These are phyloP conservation scores for Theretra japonica DNA, from an alignment of 2,888 invertebrate species.

Conservation along the genomic window DNA sequence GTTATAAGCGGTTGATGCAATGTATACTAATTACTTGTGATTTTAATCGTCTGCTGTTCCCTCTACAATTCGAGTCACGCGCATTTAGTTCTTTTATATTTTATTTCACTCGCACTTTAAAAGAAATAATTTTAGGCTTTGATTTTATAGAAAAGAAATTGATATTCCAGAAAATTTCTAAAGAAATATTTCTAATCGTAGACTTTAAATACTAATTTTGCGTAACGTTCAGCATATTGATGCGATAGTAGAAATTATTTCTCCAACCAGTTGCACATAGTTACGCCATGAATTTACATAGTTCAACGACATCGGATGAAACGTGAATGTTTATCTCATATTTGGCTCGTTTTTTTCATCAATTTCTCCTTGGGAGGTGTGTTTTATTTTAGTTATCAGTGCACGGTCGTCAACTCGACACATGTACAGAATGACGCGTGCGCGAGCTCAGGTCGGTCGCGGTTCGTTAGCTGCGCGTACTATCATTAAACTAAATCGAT, in stretches of 20 bases:
- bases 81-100: not conserved
- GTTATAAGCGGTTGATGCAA: constrained; percentile 14
- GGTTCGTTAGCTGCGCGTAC: constrained; percentile 68
- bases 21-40: constrained; percentile 13
- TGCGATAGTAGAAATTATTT: not conserved
- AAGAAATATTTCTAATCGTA: not conserved
- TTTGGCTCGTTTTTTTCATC: constrained; percentile 48
- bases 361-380: constrained; percentile 68
- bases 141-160: not conserved
- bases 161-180: not conserved
- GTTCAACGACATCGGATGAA: constrained; percentile 24
- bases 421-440: constrained; percentile 62
- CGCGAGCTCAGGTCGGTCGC: constrained; percentile 70
- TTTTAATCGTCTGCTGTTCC: constrained; percentile 5
- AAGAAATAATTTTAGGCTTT: not conserved
- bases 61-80: not conserved
- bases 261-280: constrained; percentile 4
- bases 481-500: constrained; percentile 48
- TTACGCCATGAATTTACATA: constrained; percentile 11
- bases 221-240: not conserved
- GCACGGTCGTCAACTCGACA: constrained; percentile 58
- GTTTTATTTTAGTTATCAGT: constrained; percentile 81
- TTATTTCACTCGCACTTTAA: not conserved
- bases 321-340: constrained; percentile 23
- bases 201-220: not conserved